A percentile compares a stretch with the other conserved stretches of the same genome.
Conservation (phyloP, 2,888 invertebrate genomes). For the Piscicola geometra region DNA sequence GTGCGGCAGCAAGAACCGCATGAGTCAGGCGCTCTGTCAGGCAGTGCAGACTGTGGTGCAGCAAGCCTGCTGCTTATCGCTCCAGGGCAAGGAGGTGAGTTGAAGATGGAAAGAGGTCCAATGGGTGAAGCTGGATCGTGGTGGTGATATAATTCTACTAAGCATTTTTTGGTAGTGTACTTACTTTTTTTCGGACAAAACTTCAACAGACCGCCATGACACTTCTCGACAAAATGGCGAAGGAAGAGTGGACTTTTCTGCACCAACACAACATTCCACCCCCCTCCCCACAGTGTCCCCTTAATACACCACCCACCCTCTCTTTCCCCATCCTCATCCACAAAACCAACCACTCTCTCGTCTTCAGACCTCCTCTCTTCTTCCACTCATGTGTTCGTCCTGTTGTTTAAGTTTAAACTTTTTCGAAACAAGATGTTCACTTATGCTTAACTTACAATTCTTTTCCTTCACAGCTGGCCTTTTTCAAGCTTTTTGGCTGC, state of each 20-base stretch:
- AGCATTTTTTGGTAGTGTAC: no score
- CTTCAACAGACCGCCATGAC: not conserved
- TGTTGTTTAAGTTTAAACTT: not conserved
- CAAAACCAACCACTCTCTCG: not conserved
- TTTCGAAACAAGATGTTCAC: no score
- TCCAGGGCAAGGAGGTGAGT: no score
- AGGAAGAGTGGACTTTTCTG: not conserved
- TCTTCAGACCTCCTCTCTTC: not conserved
- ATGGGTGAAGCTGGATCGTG: no score
- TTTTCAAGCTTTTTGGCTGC: constrained; percentile 1
- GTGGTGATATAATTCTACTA: no score
- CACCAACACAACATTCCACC: not conserved
- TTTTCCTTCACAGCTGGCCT: not conserved
- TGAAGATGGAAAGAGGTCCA: no score
- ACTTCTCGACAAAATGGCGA: not conserved
- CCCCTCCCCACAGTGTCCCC: not conserved
- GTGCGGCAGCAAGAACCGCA: not conserved
- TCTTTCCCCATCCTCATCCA: not conserved
- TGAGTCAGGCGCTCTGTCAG: not conserved
- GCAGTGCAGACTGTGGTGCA: not conserved
- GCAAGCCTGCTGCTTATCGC: not conserved
- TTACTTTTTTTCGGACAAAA: no score
- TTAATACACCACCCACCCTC: not conserved
- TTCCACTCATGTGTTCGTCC: not conserved
- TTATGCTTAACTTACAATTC: no score